Conservation (phyloP, 2,888 invertebrate species). For the Nasonia oneida region DNA sequence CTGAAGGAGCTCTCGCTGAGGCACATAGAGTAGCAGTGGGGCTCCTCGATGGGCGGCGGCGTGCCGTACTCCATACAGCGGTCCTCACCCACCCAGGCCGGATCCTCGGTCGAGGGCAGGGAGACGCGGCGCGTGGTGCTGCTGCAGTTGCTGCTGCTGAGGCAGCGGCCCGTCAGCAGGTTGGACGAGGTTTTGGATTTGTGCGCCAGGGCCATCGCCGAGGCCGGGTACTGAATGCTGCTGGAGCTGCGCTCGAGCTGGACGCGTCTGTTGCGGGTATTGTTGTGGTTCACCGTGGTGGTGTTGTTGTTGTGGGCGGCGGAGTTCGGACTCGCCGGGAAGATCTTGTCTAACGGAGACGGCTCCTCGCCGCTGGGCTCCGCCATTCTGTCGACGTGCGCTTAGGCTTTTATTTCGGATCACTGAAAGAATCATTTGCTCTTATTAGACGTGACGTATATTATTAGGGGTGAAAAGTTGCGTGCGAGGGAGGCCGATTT, state of each 20-base stretch:
- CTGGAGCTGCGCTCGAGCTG: constrained; percentile 73
- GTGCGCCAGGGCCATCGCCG: constrained; percentile 53
- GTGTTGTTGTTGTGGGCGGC: not conserved
- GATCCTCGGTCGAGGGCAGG: constrained; percentile 64
- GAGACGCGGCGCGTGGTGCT: constrained; percentile 60
- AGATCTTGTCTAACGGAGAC: constrained; percentile 31
- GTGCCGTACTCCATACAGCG: constrained; percentile 88
- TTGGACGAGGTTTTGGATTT: constrained; percentile 70
- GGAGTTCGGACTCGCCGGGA: constrained; percentile 18
- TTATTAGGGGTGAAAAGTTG: not conserved
- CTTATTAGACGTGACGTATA: not conserved
- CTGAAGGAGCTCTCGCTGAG: constrained; percentile 90
- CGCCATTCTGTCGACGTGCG: constrained; percentile 24
- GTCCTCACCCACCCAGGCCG: constrained; percentile 64
- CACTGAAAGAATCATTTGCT: constrained; percentile 48
- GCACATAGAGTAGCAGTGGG: constrained; percentile 84
- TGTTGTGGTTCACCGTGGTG: not conserved
- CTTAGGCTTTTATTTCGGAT: not conserved
- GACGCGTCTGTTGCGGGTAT: constrained; percentile 62
- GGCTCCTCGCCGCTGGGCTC: constrained; percentile 36
- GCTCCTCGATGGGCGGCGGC: constrained; percentile 88
- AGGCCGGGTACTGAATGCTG: constrained; percentile 64
- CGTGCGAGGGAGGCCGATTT: not conserved
- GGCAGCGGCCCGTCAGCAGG: constrained; percentile 69
- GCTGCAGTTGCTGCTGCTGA: constrained; percentile 43